Base-by-base conservation (phyloP, 2,888 invertebrate species). In the Eupelmus urozonus region DNA sequence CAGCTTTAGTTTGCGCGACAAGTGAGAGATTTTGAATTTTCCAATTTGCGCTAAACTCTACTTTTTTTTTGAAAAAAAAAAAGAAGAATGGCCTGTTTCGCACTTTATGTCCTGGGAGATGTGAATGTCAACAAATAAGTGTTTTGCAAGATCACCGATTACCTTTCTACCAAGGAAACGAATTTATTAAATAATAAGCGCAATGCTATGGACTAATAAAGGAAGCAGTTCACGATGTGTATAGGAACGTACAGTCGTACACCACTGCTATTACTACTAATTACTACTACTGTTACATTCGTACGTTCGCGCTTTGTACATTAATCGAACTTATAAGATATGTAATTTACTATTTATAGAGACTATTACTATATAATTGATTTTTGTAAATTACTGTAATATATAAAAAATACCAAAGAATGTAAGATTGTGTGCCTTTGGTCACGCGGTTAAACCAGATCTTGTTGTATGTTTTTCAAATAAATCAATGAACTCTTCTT, bases 381-480 rank as follows among this genome's bases (percentile, higher is more conserved):
- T 84, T 87, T 85, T 87, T 88, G 87, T 88, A 88, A 85, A 88
- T 87, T 84, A 84, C 81, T 87, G 85, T 87, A 87, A 84, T 82
- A 86, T 87, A 86, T 82, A 81, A n/a, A n/a, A n/a, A 78, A 76
- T 79, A 78, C 74, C 65, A 78, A 82, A 78, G 76, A 73, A 76
- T 83, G 79, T 84, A 84, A 86, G 78, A 84, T 87, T 86, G 88
- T 88, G 88, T 88, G 88, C 88, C 88, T 88, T 87, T 87, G 86
- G 87, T 85, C 88, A 88, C 88, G 88, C 86, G 87, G 83, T 86
- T 87, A 85, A 86, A 81, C 75, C 80, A 83, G 84, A 85, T 87
- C 86, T 88, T 87, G 88, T 88, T 88, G 88, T 88, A 88, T 87
- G 88, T 88, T 88, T 88, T 87, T 86, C 87, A 87, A 87, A 87